These are phyloP conservation scores for Lerema accius DNA, from an alignment of 1,140 invertebrate genomes.

Conservation along the genomic window DNA sequence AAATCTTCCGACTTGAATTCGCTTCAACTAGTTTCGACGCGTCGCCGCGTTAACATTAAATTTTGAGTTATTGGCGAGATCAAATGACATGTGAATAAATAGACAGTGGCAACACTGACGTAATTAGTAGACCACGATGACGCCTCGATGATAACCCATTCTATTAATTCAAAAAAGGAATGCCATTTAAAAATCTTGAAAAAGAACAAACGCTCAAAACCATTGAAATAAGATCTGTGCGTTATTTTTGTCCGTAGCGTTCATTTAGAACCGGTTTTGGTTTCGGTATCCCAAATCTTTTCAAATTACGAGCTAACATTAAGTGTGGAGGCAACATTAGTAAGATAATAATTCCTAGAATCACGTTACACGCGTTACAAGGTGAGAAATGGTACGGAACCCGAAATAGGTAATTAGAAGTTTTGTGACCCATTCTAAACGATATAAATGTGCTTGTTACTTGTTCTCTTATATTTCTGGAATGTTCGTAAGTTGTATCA, in stretches of 20 bases:
- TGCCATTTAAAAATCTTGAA: conserved; percentile 55
- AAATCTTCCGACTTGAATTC: conserved; percentile 36
- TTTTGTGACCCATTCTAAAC: conserved; percentile 46
- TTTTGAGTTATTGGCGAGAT: conserved; percentile 48
- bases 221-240: conserved; percentile 53
- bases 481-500: conserved; percentile 36
- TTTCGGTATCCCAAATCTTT: conserved; percentile 50
- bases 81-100: conserved; percentile 43
- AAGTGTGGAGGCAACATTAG: conserved; percentile 58
- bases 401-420: conserved; percentile 64
- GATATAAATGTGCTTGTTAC: conserved; percentile 55
- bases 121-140: conserved; percentile 60
- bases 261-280: conserved; percentile 47
- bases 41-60: conserved; percentile 51
- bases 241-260: conserved; percentile 45
- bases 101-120: conserved; percentile 39
- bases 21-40: conserved; percentile 29
- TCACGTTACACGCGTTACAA: conserved; percentile 57
- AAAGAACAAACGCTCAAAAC: conserved; percentile 51
- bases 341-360: conserved; percentile 70
- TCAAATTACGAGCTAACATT: conserved; percentile 61
- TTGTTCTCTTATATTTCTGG: conserved; percentile 44
- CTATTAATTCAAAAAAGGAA: conserved; percentile 66
- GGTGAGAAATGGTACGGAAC: conserved; percentile 60
- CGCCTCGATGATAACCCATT: conserved; percentile 55